Evolutionary conservation across 2,888 invertebrate species (phyloP), one percentile per base, ranked within the genome.

Genomic region (Drosophila nr. medialis): DNA sequence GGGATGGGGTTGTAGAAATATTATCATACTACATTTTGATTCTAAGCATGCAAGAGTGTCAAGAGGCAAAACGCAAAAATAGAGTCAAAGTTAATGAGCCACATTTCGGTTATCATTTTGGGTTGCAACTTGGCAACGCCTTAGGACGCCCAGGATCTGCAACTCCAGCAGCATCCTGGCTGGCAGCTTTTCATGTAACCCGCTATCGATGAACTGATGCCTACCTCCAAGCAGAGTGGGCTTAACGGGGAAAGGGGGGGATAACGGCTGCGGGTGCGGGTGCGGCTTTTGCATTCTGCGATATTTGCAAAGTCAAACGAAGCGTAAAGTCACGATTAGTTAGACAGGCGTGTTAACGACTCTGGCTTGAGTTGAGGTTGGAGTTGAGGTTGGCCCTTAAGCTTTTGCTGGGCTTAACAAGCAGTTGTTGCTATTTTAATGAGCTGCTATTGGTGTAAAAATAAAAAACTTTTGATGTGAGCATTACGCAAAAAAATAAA

Each of bases 271-370:
- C 24, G 40, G 51, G 30, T 64, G 54, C 24, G 15, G 30, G 11
- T 64, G 54, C 29, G 55, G 60, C 54, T 74, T 80, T 74, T 54
- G 78, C 72, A 87, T 87, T 88, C 88, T 65, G 82, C 80, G 84
- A 84, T 91, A 90, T 91, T 91, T 91, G 91, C 82, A 83, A 91
- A 91, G 85, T 84, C 90, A 89, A 91, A 91, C 91, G 91, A 91
- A 91, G 91, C 91, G 90, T 91, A 88, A 91, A 91, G 91, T 91
- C 90, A 91, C 91, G 91, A 91, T 91, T 91, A 91, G 91, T 91
- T 91, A 91, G 90, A 91, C 91, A 91, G 91, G 87, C 91, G 90
- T 87, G 91, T 89, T 91, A 91, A 91, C 89, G 84, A 89, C 77
- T 73, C 71, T 71, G 67, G 81, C 78, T 83, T 79, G 11, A 32